These are phyloP conservation scores for Smutsia gigantea DNA, from an alignment of 2,797 vertebrate genomes.

Conservation along the genomic window DNA sequence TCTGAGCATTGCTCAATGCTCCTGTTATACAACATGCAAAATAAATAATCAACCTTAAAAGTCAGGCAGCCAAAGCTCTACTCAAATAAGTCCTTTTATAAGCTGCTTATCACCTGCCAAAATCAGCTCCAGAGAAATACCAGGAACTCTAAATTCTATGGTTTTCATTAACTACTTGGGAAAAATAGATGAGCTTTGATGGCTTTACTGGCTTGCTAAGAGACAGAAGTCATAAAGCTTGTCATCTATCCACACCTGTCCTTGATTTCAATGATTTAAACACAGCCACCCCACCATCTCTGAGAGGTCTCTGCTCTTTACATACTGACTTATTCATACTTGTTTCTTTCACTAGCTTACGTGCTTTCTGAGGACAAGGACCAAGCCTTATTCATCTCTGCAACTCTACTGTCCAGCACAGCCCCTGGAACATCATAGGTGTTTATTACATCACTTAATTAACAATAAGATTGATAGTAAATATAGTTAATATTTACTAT, in stretches of 20 bases:
- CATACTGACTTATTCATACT: neutral
- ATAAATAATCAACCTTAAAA: constrained; percentile 78
- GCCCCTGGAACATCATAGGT: neutral
- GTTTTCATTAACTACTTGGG: constrained; percentile 71
- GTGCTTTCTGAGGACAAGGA: constrained; percentile 26
- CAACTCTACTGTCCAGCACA: neutral
- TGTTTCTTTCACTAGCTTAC: neutral
- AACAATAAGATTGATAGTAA: neutral
- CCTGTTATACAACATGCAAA: constrained; percentile 78
- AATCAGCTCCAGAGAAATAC: constrained; percentile 74
- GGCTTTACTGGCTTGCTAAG: constrained; percentile 60
- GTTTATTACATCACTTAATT: neutral
- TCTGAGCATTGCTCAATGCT: constrained; percentile 64
- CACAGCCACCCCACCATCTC: neutral
- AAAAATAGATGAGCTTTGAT: constrained; percentile 33
- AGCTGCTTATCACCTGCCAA: constrained; percentile 77
- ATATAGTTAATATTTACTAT: neutral
- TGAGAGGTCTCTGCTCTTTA: neutral
- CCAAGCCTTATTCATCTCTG: neutral
- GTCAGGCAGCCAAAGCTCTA: constrained; percentile 76
- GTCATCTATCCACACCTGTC: constrained; percentile 14
- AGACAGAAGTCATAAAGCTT: constrained; percentile 47
- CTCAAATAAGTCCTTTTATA: constrained; percentile 77
- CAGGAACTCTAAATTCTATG: constrained; percentile 74
- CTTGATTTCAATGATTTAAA: constrained; percentile 53